These are phyloP conservation scores for Gymnoscopelus microlampas DNA, from an alignment of 2,797 vertebrate species.

Conservation along the genomic window DNA sequence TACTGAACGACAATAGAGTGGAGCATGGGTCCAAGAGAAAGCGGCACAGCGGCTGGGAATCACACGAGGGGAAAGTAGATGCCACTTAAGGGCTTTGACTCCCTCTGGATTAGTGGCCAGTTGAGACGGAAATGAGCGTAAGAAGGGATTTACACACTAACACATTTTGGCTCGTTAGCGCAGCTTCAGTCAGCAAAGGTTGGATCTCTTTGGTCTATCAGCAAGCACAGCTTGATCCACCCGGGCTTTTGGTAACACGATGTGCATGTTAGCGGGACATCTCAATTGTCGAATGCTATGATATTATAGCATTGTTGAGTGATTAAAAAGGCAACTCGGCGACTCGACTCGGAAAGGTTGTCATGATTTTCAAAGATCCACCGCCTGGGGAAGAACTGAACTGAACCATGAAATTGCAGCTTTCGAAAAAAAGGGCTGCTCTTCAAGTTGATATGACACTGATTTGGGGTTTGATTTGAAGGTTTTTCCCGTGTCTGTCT, in stretches of 20 bases:
- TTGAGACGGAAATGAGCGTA: conserved; percentile 79
- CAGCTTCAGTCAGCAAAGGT: conserved; percentile 27
- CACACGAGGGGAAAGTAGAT: conserved; percentile 40
- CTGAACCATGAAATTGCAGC: background rate
- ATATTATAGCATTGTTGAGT: conserved; percentile 8
- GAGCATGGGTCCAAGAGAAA: conserved; percentile 12
- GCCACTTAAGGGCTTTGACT: conserved; percentile 59
- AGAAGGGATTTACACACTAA: conserved; percentile 83
- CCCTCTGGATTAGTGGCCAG: conserved; percentile 71
- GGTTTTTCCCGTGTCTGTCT: conserved; percentile 22
- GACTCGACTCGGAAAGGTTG: background rate
- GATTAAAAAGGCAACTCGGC: background rate
- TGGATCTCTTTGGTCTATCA: conserved; percentile 33
- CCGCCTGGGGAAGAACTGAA: too few species aligned
- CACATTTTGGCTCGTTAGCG: conserved; percentile 63
- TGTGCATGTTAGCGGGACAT: conserved; percentile 14
- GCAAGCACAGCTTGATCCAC: conserved; percentile 34
- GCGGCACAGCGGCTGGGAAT: conserved; percentile 30
- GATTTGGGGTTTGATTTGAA: conserved; percentile 38
- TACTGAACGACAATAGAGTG: too few species aligned
- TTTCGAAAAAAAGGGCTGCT: background rate
- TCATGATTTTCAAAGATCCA: background rate
- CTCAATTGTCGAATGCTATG: background rate
- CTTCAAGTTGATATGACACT: conserved; percentile 13
- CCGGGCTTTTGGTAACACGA: conserved; percentile 5